A percentile compares a stretch with the other conserved stretches of the same genome.
phyloP scores from a whole-genome alignment of 2,113 vertebrate genomes.

The Lophochroa leadbeateri region DNA sequence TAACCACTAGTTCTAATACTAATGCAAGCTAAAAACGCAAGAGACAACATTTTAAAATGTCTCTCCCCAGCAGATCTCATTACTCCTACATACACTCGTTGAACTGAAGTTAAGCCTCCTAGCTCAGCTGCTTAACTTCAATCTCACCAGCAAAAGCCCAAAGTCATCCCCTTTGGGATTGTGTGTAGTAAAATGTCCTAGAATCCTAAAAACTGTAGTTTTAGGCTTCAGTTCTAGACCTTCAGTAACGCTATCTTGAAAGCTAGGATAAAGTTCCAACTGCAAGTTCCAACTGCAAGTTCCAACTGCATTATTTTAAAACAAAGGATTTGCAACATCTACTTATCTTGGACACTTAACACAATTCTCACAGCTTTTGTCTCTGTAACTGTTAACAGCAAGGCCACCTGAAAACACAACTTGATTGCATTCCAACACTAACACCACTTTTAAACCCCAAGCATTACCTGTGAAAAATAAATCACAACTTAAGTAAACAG shows the following conservation, averaged over 20 bases:
- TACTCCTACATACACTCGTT: not conserved
- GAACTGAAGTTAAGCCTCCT: not conserved
- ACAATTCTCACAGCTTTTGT: not conserved
- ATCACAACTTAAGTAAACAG: not conserved
- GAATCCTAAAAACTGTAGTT: not conserved
- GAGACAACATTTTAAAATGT: not conserved
- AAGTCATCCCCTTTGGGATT: not conserved
- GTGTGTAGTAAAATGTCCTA: not conserved
- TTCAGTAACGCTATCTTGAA: not conserved
- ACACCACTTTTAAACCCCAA: not conserved
- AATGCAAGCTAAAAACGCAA: not conserved
- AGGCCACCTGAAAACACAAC: not conserved
- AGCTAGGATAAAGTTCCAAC: not conserved
- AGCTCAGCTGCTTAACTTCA: not conserved
- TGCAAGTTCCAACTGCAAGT: rapidly evolving
- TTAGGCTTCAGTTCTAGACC: not conserved
- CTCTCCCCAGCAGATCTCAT: not conserved
- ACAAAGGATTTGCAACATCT: not conserved
- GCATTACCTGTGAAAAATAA: not conserved
- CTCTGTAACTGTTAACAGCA: not conserved
- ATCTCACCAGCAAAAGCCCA: not conserved
- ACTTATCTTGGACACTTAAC: not conserved
- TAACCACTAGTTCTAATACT: not conserved
- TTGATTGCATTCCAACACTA: not conserved
- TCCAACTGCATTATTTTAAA: not conserved